phyloP scores from a whole-genome alignment of 2,888 invertebrate genomes.

The Nephrocerus scutellatus region DNA sequence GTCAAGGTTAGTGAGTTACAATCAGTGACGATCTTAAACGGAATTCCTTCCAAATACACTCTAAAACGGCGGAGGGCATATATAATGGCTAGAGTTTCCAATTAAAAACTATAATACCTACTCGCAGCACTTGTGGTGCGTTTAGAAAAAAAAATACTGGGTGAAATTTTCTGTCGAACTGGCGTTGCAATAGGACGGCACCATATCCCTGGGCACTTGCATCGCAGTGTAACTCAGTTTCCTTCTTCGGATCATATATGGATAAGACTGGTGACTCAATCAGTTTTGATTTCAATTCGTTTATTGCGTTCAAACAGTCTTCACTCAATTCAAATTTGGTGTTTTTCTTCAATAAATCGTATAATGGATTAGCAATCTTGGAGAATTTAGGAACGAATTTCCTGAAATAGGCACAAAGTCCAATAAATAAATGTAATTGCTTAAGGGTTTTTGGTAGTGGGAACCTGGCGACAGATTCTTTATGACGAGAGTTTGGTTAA shows the following conservation, averaged over 20 bases:
- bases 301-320: too few species aligned
- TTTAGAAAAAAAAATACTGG: slow-evolving; percentile 33
- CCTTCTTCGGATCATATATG: too few species aligned
- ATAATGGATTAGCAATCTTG: slow-evolving; percentile 22
- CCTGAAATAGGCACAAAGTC: too few species aligned
- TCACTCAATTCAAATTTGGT: too few species aligned
- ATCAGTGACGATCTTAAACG: slow-evolving; percentile 28
- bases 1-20: slow-evolving; percentile 23
- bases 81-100: too few species aligned
- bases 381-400: slow-evolving; percentile 2
- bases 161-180: slow-evolving; percentile 21
- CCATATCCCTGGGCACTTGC: slow-evolving; percentile 28
- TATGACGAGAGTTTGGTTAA: background rate
- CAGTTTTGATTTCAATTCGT: too few species aligned
- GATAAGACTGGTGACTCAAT: too few species aligned
- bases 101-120: slow-evolving; percentile 28
- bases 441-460: too few species aligned
- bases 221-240: too few species aligned
- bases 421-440: background rate
- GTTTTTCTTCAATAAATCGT: slow-evolving; percentile 12
- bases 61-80: slow-evolving; percentile 23
- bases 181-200: slow-evolving; percentile 25
- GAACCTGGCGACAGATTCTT: too few species aligned
- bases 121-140: too few species aligned
- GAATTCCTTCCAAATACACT: slow-evolving; percentile 6